phyloP scores from a whole-genome alignment of 2,888 invertebrate genomes.

The Perizoma affinitatum region DNA sequence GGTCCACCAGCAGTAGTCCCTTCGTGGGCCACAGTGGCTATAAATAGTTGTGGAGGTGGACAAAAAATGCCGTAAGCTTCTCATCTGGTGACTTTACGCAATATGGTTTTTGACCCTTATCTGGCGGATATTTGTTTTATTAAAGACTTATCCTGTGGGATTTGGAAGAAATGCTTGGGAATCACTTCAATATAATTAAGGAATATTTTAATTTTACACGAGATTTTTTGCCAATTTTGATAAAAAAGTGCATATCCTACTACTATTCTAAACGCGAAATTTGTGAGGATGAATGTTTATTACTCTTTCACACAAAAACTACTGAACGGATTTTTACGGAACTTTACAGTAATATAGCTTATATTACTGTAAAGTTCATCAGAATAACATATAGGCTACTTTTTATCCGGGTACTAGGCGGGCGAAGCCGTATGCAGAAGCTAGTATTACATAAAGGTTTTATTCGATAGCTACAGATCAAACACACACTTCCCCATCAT shows the following conservation, averaged over 20 bases:
- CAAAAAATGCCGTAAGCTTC: slow-evolving; percentile 67
- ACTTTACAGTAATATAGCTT: no score
- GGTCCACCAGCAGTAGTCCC: slow-evolving; percentile 16
- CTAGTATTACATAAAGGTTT: slow-evolving; percentile 1
- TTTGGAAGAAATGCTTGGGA: slow-evolving; percentile 48
- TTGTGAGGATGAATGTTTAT: no score
- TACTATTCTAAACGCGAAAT: no score
- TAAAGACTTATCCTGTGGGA: slow-evolving; percentile 70
- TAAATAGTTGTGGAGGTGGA: slow-evolving; percentile 71
- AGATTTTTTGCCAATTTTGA: no score
- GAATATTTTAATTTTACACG: no score
- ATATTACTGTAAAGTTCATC: no score
- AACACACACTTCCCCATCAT: slow-evolving; percentile 18
- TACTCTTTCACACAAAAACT: no score
- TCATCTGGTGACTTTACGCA: slow-evolving; percentile 78
- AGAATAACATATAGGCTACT: no score
- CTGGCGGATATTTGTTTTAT: slow-evolving; percentile 81
- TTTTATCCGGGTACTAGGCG: no score
- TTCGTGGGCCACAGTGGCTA: slow-evolving; percentile 61
- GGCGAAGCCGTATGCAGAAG: no score
- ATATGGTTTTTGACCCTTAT: slow-evolving; percentile 81
- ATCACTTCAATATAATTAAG: not conserved
- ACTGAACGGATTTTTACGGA: no score
- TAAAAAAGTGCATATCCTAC: no score
- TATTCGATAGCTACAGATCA: not conserved